Base-by-base conservation (phyloP, 2,888 invertebrate species). In the Synergus gifuensis region DNA sequence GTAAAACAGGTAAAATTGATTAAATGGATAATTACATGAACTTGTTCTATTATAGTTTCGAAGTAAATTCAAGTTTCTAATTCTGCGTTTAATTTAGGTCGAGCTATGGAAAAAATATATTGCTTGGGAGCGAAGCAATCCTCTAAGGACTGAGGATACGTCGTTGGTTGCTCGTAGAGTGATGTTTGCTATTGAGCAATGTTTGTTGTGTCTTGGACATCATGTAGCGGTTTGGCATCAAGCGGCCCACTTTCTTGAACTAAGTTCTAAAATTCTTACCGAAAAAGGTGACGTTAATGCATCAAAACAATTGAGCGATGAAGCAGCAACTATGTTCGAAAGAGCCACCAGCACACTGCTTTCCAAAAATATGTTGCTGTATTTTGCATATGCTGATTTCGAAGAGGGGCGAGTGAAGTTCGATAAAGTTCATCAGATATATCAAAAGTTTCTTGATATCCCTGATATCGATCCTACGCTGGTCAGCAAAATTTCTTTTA, bases 211-310 rank as follows among this genome's bases (percentile, higher is more conserved):
- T 89, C 93, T 99, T 54, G 98, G 98, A 0, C 99, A 99, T 93
- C 98, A 99, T 92, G 98, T 99, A 0, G 99, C 99, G 85, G 97
- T 99, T 81, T 99, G 99, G 99, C 98, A 98, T 92, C 99, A 99
- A 93, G 99, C 99, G 0, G 98, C 99, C 0, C 97, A 98, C 90
- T 99, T 98, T 93, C 94, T 99, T 69, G 99, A 99, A 92, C 96
- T 98, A 90, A 98, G 98, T 83, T 97, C 98, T 54, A 98, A 98
- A 92, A 95, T 98, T 86, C 94, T 99, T 80, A 96, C 97, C 76
- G 99, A 99, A 92, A 99, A 98, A 93, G 99, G 98, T 92, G 99
- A 99, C 92, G 96, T 98, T 46, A 98, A 96, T 92, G 97, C 98
- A 1, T 96, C 98, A 0, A 98, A 98, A 87, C 93, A 97, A 87